These are phyloP conservation scores for Drosophila eohydei DNA, from an alignment of 2,888 invertebrate genomes.

Conservation along the genomic window DNA sequence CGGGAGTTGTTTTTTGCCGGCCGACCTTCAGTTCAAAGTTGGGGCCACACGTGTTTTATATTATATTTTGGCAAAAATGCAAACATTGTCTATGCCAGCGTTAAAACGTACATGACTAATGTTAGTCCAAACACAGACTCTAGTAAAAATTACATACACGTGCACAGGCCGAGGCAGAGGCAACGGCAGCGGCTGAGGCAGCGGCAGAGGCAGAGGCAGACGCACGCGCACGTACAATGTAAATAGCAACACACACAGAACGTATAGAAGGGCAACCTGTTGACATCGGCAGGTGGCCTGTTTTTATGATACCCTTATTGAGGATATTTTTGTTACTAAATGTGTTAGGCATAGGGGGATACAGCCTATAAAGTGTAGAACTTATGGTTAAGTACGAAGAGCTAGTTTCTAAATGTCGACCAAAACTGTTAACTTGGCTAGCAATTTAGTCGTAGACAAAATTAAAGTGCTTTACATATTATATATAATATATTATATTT, in stretches of 20 bases:
- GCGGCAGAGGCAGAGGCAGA: slow-evolving; percentile 16
- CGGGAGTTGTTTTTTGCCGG: slow-evolving; percentile 19
- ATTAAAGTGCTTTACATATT: too few species aligned
- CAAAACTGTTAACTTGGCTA: not conserved
- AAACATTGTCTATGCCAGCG: slow-evolving; percentile 56
- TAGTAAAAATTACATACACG: slow-evolving; percentile 17
- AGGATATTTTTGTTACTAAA: not conserved
- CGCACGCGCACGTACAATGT: slow-evolving; percentile 33
- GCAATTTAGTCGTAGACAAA: not conserved
- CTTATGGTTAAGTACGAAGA: not conserved
- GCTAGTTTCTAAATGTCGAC: not conserved
- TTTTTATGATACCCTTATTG: slow-evolving; percentile 8
- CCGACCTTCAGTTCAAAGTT: slow-evolving; percentile 53
- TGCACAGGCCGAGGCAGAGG: slow-evolving; percentile 14
- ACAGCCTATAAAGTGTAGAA: not conserved
- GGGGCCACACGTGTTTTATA: slow-evolving; percentile 32
- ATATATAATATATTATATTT: too few species aligned
- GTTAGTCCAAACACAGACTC: slow-evolving; percentile 25
- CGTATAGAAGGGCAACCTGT: slow-evolving; percentile 63
- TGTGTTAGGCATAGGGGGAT: not conserved
- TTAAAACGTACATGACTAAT: slow-evolving; percentile 45
- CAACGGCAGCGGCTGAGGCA: slow-evolving; percentile 10
- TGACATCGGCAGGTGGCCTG: slow-evolving; percentile 54
- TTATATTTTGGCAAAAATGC: slow-evolving; percentile 36
- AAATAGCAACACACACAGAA: slow-evolving; percentile 24